Conservation (phyloP, 2,888 invertebrate species). For the Tenthredo notha region DNA sequence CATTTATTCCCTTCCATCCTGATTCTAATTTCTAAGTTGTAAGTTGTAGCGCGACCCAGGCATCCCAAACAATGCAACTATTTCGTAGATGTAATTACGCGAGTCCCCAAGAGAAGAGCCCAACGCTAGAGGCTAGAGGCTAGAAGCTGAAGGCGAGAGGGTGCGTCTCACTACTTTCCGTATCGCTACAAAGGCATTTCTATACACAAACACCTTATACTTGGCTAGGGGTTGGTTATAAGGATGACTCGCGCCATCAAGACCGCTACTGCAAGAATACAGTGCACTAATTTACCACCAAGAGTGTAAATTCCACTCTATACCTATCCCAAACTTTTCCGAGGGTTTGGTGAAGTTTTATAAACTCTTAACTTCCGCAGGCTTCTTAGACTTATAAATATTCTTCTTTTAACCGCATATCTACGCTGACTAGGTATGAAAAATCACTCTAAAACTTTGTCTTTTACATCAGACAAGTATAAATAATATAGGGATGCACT, state of each 20-base stretch:
- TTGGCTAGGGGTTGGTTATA: slow-evolving; percentile 10
- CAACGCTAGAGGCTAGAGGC: not conserved
- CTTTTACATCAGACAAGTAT: not conserved
- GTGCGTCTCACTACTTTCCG: slow-evolving; percentile 36
- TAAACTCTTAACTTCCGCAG: not conserved
- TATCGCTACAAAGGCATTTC: slow-evolving; percentile 30
- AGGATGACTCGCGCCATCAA: slow-evolving; percentile 23
- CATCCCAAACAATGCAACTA: slow-evolving; percentile 66
- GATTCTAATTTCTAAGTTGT: slow-evolving; percentile 31
- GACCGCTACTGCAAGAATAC: slow-evolving; percentile 22
- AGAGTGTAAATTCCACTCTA: slow-evolving; percentile 36
- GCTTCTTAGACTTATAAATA: slow-evolving; percentile 7
- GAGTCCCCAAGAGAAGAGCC: slow-evolving; percentile 28
- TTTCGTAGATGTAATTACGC: slow-evolving; percentile 66
- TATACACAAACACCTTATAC: slow-evolving; percentile 6
- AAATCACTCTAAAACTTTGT: not conserved
- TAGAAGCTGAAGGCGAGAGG: not conserved
- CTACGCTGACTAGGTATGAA: not conserved
- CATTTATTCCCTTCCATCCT: slow-evolving; percentile 12
- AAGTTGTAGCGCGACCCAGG: slow-evolving; percentile 54
- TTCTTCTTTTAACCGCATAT: slow-evolving; percentile 6
- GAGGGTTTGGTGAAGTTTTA: slow-evolving; percentile 18
- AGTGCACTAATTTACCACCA: slow-evolving; percentile 29
- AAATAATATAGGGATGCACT: not conserved
- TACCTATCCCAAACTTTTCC: slow-evolving; percentile 8